Conservation (phyloP, 2,888 invertebrate genomes). For the Tryphoninae sp. region DNA sequence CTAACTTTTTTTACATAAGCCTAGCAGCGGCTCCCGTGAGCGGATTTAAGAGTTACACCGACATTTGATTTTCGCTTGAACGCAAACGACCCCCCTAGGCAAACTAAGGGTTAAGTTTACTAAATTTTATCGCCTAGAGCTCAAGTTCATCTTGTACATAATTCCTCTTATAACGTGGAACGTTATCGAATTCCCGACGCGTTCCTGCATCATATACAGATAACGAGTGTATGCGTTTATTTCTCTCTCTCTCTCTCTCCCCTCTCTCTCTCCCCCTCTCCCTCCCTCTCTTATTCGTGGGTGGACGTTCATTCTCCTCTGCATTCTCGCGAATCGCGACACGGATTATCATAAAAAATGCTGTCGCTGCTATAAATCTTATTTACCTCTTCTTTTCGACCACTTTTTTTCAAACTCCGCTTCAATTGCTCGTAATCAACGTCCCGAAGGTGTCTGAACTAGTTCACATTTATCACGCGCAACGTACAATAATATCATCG, state of each 20-base stretch:
- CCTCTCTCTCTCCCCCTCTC: too few species aligned
- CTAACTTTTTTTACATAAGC: conserved; percentile 2
- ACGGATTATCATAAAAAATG: not conserved
- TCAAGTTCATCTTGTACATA: too few species aligned
- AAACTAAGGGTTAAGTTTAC: too few species aligned
- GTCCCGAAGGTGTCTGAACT: not conserved
- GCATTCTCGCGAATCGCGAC: not conserved
- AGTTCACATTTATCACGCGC: not conserved
- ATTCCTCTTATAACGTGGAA: too few species aligned
- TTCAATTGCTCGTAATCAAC: conserved; percentile 16
- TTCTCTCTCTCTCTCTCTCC: too few species aligned
- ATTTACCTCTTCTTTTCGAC: not conserved
- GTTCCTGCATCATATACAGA: too few species aligned
- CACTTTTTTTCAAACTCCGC: not conserved
- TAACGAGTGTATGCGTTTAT: too few species aligned
- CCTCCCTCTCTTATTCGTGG: not conserved
- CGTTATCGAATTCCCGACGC: too few species aligned
- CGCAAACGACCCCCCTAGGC: conserved; percentile 43
- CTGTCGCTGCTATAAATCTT: not conserved
- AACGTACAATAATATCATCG: not conserved
- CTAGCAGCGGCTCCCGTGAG: not conserved
- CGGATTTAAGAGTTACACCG: not conserved
- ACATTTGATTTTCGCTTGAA: not conserved
- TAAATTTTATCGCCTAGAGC: too few species aligned
- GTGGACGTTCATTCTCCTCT: not conserved